Conservation (phyloP, 2,113 vertebrate genomes). For the Paratilapia polleni region DNA sequence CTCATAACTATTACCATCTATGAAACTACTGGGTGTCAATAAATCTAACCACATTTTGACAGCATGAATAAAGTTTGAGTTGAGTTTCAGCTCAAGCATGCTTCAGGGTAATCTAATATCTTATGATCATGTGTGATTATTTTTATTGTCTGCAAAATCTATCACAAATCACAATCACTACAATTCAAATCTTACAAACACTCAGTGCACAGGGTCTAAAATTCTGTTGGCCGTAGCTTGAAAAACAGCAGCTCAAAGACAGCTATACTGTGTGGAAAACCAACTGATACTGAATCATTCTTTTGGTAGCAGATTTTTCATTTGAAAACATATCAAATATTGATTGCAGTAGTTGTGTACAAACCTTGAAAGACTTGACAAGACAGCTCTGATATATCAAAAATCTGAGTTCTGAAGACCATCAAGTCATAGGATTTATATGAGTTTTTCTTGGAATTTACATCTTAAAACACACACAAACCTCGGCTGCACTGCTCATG, state of each 20-base stretch:
- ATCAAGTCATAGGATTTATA: not conserved
- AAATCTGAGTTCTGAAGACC: not conserved
- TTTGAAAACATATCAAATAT: constrained; percentile 9
- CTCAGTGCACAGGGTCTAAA: not conserved
- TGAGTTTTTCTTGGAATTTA: not conserved
- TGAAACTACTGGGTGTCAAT: not conserved
- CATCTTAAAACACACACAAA: constrained; percentile 52
- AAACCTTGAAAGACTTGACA: not conserved
- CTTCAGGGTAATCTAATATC: not conserved
- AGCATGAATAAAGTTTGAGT: not conserved
- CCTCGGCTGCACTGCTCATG: constrained; percentile 86
- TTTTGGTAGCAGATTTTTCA: not conserved
- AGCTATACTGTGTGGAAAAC: not conserved
- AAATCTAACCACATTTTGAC: not conserved
- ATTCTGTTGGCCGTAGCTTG: not conserved
- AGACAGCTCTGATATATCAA: constrained; percentile 4
- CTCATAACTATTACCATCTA: not conserved
- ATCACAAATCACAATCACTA: not conserved
- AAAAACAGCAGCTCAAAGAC: not conserved
- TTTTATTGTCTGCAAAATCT: not conserved
- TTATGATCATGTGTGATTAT: not conserved
- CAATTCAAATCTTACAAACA: not conserved
- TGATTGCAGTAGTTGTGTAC: not conserved
- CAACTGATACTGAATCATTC: not conserved
- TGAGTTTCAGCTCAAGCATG: not conserved